Evolutionary conservation across 2,888 invertebrate species (phyloP).

Genomic region (Charanyca ferruginea): DNA sequence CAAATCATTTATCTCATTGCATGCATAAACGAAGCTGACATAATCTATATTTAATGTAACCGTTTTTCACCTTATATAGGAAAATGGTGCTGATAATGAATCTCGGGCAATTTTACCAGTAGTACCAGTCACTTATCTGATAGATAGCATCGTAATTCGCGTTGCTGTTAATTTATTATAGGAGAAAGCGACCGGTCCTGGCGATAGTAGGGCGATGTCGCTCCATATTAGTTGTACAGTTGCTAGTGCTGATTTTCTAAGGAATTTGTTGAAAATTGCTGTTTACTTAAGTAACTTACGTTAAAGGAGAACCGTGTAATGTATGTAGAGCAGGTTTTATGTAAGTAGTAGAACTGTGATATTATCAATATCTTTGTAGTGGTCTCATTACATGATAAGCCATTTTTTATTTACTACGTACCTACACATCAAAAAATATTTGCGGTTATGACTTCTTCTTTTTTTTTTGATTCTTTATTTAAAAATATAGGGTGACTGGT

Average conservation of each 20-base stretch:
- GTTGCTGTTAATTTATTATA: constrained; percentile 60
- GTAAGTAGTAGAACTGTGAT: neutral
- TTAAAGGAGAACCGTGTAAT: constrained; percentile 22
- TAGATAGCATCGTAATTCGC: constrained; percentile 54
- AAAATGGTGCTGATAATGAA: constrained; percentile 50
- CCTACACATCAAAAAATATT: too few relatives aligned
- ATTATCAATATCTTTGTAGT: neutral
- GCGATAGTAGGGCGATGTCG: constrained; percentile 68
- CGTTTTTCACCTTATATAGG: constrained; percentile 43
- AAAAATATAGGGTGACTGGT: too few relatives aligned
- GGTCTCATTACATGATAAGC: neutral
- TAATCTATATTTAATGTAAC: constrained; percentile 28
- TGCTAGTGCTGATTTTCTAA: constrained; percentile 53
- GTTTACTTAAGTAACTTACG: constrained; percentile 29
- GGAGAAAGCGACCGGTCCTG: constrained; percentile 72
- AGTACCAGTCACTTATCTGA: constrained; percentile 51
- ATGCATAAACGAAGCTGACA: constrained; percentile 36
- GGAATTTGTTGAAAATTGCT: constrained; percentile 54
- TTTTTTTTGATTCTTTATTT: too few relatives aligned
- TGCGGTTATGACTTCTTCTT: too few relatives aligned
- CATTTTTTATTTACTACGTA: too few relatives aligned
- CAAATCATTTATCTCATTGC: constrained; percentile 40
- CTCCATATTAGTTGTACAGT: constrained; percentile 71
- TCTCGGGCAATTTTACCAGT: constrained; percentile 45
- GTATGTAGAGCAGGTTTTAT: neutral